phyloP scores from a whole-genome alignment of 2,888 invertebrate genomes.

The Lottia scabra region DNA sequence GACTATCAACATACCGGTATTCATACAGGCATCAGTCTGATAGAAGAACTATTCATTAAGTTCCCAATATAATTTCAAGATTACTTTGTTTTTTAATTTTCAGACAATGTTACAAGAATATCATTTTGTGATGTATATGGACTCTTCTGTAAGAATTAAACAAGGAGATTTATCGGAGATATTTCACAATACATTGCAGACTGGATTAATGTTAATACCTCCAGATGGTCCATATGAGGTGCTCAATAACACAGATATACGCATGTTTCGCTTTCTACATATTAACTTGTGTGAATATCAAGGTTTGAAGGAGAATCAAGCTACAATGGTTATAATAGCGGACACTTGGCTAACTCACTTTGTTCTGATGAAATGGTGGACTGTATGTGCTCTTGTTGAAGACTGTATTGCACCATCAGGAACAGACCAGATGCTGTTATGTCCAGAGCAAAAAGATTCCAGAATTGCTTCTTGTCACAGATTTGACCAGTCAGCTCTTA shows the following conservation, averaged over 20 bases:
- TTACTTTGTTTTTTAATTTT: neutral
- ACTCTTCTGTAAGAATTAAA: constrained; percentile 9
- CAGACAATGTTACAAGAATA: constrained; percentile 8
- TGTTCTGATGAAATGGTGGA: constrained; percentile 13
- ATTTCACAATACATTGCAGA: constrained; percentile 1
- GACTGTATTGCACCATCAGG: constrained; percentile 14
- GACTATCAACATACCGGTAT: too few relatives aligned
- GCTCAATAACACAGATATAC: constrained; percentile 10
- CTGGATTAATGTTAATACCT: constrained; percentile 1
- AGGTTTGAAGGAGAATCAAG: constrained; percentile 4
- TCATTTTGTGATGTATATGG: constrained; percentile 15
- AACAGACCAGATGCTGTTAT: constrained; percentile 3
- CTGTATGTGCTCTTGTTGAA: constrained; percentile 5
- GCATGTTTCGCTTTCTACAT: constrained; percentile 8
- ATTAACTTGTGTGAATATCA: constrained; percentile 12
- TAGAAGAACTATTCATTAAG: too few relatives aligned
- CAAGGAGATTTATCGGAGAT: neutral
- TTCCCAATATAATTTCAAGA: too few relatives aligned
- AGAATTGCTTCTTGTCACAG: constrained; percentile 9
- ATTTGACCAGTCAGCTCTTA: constrained; percentile 14
- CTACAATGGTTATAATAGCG: constrained; percentile 5
- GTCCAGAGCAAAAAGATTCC: neutral
- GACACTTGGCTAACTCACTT: neutral
- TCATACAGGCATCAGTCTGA: too few relatives aligned
- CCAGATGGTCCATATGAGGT: constrained; percentile 1